Evolutionary conservation across 2,888 invertebrate species (phyloP), one percentile per base, ranked within the genome.

Genomic region (Heliconius ismenius): DNA sequence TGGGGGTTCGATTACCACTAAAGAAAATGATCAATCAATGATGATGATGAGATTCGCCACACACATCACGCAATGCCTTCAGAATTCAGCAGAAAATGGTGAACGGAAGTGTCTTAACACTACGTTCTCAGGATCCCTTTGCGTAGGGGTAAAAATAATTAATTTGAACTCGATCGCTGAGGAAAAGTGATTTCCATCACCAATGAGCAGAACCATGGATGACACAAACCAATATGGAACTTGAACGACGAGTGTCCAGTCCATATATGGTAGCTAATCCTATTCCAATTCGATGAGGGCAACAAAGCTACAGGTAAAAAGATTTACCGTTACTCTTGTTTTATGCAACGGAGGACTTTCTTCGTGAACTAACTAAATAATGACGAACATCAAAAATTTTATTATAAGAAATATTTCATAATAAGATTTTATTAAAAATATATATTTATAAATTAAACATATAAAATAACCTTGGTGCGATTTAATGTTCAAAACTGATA

Each of bases 151-250:
- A 15, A 43, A 18, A 43, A 6, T 70, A 58, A 78, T 78, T 77
- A 77, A 81, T 78, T 79, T 79, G 67, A 76, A 75, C 77, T 77
- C 80, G 74, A 70, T 79, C 73, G 63, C 75, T 76, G n/a, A 32
- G 81, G 79, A 82, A 80, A 81, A 80, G 79, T 77, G 81, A 79
- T 79, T 76, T 78, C 73, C 64, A 77, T 81, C 79, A 76, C 78
- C 83, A 81, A 82, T 83, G 79, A 81, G 70, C 80, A 78, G 63
- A 78, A 81, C 81, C 81, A 77, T 82, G 79, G 82, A 81, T 78
- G 80, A 81, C 83, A 83, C 81, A 79, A 82, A 81, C 82, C 82
- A 79, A 81, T 82, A 83, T 82, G 82, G 82, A 81, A 84, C 82
- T 83, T 76, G 83, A 80, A 78, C 79, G 77, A 78, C 82, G 58